A percentile compares a stretch with the other conserved stretches of the same genome.
Evolutionary conservation across 2,797 vertebrate species (phyloP).

Genomic region (Acipenser oxyrinchus): DNA sequence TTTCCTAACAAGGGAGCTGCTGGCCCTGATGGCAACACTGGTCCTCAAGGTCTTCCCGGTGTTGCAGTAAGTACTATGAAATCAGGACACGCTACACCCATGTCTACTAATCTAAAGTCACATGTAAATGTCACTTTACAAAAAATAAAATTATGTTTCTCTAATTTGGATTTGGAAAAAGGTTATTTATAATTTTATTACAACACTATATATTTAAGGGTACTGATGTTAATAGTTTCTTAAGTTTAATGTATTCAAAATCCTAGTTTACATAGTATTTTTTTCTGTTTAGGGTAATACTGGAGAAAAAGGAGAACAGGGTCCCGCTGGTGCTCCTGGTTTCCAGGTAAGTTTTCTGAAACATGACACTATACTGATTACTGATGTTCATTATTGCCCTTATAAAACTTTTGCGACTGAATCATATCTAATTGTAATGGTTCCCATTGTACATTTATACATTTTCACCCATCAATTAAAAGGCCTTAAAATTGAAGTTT

Average conservation of each 20-base stretch:
- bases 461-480: no score
- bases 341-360: constrained; percentile 78
- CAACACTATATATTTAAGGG: no score
- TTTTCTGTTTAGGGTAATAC: constrained; percentile 62
- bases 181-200: no score
- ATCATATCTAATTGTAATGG: no score
- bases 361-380: not conserved
- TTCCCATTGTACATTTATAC: no score
- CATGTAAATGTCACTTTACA: no score
- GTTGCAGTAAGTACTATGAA: constrained; percentile 60
- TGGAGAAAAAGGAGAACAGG: constrained; percentile 90
- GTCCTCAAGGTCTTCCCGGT: constrained; percentile 77
- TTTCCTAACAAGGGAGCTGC: constrained; percentile 69
- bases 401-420: no score
- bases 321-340: constrained; percentile 82
- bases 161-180: no score
- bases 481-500: no score
- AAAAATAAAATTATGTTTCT: no score
- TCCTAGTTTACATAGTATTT: not conserved
- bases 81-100: not conserved
- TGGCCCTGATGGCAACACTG: constrained; percentile 92
- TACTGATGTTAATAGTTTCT: no score
- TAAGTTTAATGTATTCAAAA: not conserved
- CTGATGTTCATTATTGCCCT: not conserved
- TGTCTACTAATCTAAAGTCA: not conserved